Conservation (phyloP, 2,888 invertebrate genomes). For the Lordiphosa fenestrarum region DNA sequence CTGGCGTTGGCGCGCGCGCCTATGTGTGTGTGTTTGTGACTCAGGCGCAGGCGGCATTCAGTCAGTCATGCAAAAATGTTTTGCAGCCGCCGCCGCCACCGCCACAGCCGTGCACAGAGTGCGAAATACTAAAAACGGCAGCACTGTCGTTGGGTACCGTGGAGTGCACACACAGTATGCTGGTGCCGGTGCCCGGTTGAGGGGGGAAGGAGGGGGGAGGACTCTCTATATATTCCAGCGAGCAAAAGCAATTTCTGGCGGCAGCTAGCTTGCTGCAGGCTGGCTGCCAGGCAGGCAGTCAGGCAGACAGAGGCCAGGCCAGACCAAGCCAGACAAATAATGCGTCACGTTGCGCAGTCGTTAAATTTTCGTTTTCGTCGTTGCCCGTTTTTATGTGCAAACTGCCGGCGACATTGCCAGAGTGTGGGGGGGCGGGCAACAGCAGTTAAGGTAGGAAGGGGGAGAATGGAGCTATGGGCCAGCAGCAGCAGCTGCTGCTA, state of each 20-base stretch:
- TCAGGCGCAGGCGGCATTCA: slow-evolving; percentile 55
- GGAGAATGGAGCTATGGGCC: slow-evolving; percentile 9
- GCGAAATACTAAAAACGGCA: slow-evolving; percentile 70
- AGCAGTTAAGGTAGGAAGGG: slow-evolving; percentile 17
- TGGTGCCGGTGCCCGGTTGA: neutral
- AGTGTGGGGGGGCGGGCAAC: neutral
- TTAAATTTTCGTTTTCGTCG: slow-evolving; percentile 72
- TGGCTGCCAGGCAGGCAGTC: slow-evolving; percentile 44
- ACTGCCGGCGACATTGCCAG: slow-evolving; percentile 33
- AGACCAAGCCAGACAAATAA: slow-evolving; percentile 65
- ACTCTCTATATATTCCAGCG: slow-evolving; percentile 32
- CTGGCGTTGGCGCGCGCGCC: slow-evolving; percentile 31
- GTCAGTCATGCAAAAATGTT: slow-evolving; percentile 56
- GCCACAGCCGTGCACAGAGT: slow-evolving; percentile 57
- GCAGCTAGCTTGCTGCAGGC: slow-evolving; percentile 63
- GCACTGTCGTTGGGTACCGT: slow-evolving; percentile 20
- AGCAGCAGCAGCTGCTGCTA: slow-evolving; percentile 37
- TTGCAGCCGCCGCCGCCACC: slow-evolving; percentile 33
- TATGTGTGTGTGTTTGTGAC: slow-evolving; percentile 56
- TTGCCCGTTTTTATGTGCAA: slow-evolving; percentile 66
- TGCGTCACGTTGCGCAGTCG: slow-evolving; percentile 72
- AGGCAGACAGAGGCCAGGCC: slow-evolving; percentile 48
- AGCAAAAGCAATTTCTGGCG: slow-evolving; percentile 72
- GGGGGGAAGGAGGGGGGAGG: neutral
- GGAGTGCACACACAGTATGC: slow-evolving; percentile 12